Conservation (phyloP, 2,888 invertebrate species). For the Atrina japonica region DNA sequence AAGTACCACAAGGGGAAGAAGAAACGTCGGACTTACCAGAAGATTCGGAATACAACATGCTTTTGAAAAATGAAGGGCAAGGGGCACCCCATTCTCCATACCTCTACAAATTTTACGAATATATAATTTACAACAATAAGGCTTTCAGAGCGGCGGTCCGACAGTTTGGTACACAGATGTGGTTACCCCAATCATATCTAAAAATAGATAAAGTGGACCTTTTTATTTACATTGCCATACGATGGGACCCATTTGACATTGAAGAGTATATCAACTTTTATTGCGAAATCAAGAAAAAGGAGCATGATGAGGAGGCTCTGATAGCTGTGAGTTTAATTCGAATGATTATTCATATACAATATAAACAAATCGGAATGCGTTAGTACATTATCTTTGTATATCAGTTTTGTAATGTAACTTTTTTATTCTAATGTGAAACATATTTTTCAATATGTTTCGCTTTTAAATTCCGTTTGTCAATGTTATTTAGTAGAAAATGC, state of each 20-base stretch:
- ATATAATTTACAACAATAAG: slow-evolving; percentile 46
- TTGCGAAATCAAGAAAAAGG: slow-evolving; percentile 21
- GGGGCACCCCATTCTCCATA: slow-evolving; percentile 42
- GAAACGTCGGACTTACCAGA: slow-evolving; percentile 48
- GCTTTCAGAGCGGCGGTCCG: slow-evolving; percentile 38
- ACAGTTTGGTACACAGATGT: slow-evolving; percentile 50
- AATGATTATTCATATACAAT: not conserved
- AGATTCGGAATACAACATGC: slow-evolving; percentile 49
- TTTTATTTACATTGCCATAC: slow-evolving; percentile 53
- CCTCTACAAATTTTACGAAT: slow-evolving; percentile 56
- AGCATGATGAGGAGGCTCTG: slow-evolving; percentile 16
- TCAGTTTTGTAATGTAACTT: no score
- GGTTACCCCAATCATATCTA: slow-evolving; percentile 50
- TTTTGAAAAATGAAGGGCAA: slow-evolving; percentile 51
- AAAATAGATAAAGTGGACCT: slow-evolving; percentile 49
- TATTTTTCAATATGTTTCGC: no score
- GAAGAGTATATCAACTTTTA: slow-evolving; percentile 53
- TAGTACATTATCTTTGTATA: no score
- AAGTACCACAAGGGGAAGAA: not conserved
- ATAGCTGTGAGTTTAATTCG: slow-evolving; percentile 30
- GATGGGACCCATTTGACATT: slow-evolving; percentile 62
- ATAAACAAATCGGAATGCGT: no score
- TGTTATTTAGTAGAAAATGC: no score
- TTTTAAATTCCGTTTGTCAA: no score
- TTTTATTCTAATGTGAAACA: no score